Conservation (phyloP, 2,113 vertebrate species). For the Scortum barcoo region DNA sequence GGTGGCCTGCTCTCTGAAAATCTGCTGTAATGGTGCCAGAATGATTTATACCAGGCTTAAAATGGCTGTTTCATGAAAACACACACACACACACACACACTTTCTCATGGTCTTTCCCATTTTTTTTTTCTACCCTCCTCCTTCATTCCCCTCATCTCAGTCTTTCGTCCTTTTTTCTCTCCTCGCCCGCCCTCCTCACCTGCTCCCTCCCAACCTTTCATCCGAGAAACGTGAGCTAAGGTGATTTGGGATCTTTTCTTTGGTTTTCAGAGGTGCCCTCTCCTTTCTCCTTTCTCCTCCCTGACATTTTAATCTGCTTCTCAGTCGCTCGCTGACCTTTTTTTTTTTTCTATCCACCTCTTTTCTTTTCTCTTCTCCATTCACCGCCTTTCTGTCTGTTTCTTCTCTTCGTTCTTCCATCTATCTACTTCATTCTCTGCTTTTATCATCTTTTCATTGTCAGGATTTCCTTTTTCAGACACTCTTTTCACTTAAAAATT, state of each 20-base stretch:
- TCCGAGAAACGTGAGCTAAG: not conserved
- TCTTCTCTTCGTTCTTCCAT: not conserved
- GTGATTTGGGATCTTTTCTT: conserved; percentile 18
- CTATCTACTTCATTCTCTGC: conserved; percentile 11
- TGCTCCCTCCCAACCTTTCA: not conserved
- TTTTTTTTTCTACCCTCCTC: too few relatives aligned
- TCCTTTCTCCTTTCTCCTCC: conserved; percentile 19
- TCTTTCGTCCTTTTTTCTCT: not conserved
- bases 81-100: not conserved
- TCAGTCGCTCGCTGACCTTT: conserved; percentile 39
- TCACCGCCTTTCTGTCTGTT: not conserved
- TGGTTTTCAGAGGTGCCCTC: conserved; percentile 2
- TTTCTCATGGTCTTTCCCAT: not conserved
- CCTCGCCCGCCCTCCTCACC: not conserved
- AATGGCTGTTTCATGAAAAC: conserved; percentile 33
- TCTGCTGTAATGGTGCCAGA: conserved; percentile 45
- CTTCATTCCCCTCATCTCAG: not conserved
- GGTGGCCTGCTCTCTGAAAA: conserved; percentile 28
- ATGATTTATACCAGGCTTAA: conserved; percentile 46
- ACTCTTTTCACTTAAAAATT: conserved; percentile 24
- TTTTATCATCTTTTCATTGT: not conserved
- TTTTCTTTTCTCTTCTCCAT: not conserved
- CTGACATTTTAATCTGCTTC: conserved; percentile 62
- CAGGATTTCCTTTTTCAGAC: conserved; percentile 7
- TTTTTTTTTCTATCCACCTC: conserved; percentile 21